Percentiles rank a stretch among this genome's conserved stretches.
phyloP scores from a whole-genome alignment of 2,888 invertebrate species.

The Dicranocentrus wangi region DNA sequence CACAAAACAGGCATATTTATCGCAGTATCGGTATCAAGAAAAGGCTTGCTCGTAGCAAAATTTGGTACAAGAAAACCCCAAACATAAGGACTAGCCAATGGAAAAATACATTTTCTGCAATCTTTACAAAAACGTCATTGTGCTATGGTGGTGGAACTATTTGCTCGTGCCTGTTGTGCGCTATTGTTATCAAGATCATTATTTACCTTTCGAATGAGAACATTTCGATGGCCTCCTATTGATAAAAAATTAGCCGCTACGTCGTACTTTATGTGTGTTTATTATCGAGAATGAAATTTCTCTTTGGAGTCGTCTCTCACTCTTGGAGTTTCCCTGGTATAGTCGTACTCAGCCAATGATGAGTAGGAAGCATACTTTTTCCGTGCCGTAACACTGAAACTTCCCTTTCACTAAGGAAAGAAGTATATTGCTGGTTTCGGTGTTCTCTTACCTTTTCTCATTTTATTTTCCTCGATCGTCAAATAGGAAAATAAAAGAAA shows the following conservation, averaged over 20 bases:
- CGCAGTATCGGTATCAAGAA: constrained; percentile 4
- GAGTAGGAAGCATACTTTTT: too few relatives aligned
- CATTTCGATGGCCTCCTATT: constrained; percentile 31
- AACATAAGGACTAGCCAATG: not conserved
- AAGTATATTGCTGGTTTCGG: not conserved
- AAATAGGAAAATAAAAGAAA: not conserved
- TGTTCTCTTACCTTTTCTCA: not conserved
- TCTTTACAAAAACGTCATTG: constrained; percentile 8
- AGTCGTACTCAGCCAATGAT: too few relatives aligned
- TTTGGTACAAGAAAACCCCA: not conserved
- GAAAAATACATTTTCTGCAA: constrained; percentile 18
- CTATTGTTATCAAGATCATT: constrained; percentile 20
- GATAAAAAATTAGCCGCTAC: constrained; percentile 47
- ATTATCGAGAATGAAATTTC: not conserved
- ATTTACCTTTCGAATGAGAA: constrained; percentile 17
- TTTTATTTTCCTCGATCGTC: constrained; percentile 2
- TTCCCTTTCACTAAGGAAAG: too few relatives aligned
- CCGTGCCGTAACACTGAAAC: too few relatives aligned
- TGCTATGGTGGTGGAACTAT: not conserved
- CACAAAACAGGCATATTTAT: constrained; percentile 20
- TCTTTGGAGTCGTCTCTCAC: not conserved
- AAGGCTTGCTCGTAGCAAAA: not conserved
- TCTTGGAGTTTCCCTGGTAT: too few relatives aligned
- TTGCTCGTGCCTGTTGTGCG: not conserved
- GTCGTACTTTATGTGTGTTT: constrained; percentile 17